Evolutionary conservation across 1,140 invertebrate species (phyloP).

Genomic region (Papilio dardanus): DNA sequence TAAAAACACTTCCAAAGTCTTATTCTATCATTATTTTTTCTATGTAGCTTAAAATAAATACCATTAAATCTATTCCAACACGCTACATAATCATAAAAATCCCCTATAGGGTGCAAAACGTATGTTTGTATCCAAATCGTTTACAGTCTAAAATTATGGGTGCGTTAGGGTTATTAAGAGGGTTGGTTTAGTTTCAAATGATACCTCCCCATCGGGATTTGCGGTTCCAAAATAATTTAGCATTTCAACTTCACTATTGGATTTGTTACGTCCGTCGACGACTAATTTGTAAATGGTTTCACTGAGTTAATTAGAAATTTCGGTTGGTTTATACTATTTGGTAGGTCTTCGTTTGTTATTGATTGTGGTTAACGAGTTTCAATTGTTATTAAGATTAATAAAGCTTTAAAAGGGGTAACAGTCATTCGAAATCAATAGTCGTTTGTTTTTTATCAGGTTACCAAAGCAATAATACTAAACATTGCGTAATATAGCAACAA

Average conservation of each 20-base stretch:
- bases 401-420: too few relatives aligned
- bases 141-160: neutral
- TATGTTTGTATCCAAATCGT: constrained; percentile 1
- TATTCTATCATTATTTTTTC: too few relatives aligned
- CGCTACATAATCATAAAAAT: neutral
- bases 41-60: neutral
- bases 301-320: constrained; percentile 44
- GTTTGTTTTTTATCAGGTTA: too few relatives aligned
- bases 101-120: neutral
- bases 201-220: constrained; percentile 35
- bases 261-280: constrained; percentile 40
- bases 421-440: too few relatives aligned
- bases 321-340: constrained; percentile 32
- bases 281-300: constrained; percentile 46
- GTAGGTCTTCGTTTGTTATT: constrained; percentile 40
- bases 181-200: neutral
- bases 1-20: too few relatives aligned
- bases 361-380: neutral
- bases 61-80: neutral
- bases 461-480: too few relatives aligned
- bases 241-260: constrained; percentile 44
- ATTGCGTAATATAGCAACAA: too few relatives aligned
- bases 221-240: constrained; percentile 45
- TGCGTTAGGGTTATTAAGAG: constrained; percentile 6
- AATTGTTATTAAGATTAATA: neutral